phyloP scores from a whole-genome alignment of 2,888 invertebrate species.

The Raillietiella orientalis region DNA sequence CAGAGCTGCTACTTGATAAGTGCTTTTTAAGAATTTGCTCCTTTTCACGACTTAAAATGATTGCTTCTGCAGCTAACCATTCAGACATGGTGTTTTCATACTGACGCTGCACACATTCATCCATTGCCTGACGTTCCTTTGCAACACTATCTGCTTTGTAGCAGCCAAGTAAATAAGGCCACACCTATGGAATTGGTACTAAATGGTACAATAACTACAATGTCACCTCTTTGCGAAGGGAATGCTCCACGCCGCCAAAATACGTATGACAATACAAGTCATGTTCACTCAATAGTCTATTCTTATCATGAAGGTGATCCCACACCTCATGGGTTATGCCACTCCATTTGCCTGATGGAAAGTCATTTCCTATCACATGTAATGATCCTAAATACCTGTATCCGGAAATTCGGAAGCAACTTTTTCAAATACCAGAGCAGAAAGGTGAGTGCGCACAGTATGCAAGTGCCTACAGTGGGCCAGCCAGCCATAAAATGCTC shows the following conservation, averaged over 20 bases:
- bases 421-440: conserved; percentile 42
- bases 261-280: conserved; percentile 56
- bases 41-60: conserved; percentile 44
- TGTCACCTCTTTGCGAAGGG: no score
- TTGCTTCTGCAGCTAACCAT: conserved; percentile 79
- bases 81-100: conserved; percentile 79
- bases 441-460: conserved; percentile 67
- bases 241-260: conserved; percentile 51
- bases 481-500: conserved; percentile 87
- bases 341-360: not conserved
- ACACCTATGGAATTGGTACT: conserved; percentile 19
- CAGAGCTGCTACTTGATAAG: no score
- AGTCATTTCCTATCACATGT: not conserved
- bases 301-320: conserved; percentile 26
- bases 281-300: conserved; percentile 16
- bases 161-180: conserved; percentile 65
- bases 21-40: no score
- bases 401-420: conserved; percentile 24
- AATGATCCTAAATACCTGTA: conserved; percentile 7
- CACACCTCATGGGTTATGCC: conserved; percentile 46
- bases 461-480: conserved; percentile 73
- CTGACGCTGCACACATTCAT: conserved; percentile 29
- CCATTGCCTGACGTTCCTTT: conserved; percentile 27
- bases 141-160: conserved; percentile 39
- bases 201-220: not conserved